Evolutionary conservation across 2,113 vertebrate genomes (phyloP), one percentile per base, ranked within the genome.

Genomic region (Okapia johnstoni): DNA sequence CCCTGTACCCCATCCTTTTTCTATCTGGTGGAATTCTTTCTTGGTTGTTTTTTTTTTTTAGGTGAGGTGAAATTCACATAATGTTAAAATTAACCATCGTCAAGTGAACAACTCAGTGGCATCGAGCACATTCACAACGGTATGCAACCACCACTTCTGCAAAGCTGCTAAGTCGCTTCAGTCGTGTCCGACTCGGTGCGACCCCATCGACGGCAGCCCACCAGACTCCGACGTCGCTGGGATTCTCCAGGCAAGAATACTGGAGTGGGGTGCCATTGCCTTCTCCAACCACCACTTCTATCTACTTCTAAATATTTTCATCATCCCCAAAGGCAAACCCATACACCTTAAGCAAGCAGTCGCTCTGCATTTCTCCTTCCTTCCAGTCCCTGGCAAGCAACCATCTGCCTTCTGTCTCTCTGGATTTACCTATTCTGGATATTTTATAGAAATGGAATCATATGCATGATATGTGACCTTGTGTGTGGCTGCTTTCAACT

Each of bases 381-480:
- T 13, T 54, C 15, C 14, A 60, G 46, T 25, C 40, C 54, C 30
- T 58, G 25, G 43, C 9, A 30, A 52, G 17, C 88, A 26, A 40
- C 54, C 36, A 33, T 46, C 40, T 83, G 43, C 9, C 7, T 73
- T 33, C 52, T 28, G 13, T 26, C 54, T n/a, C 66, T 85, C 46
- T 40, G 7, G 23, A 61, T 6, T 61, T 48, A 1, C 13, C 12
- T 28, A 17, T 9, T 77, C 21, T 28, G 33, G 28, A 5, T 26
- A 36, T 70, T 80, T 70, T 48, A 3, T 2, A 40, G 14, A 73
- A 63, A 40, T 15, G 17, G 40, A 93, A 40, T 60, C 30, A n/a
- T 30, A 50, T 1, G 2, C 7, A n/a, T 15, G 16, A 10, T 5
- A n/a, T 3, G 7, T n/a, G n/a, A 33, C 46, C 57, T 26, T 15